Base-by-base conservation (phyloP, 1,140 invertebrate genomes). In the Sarcophaga bullata region DNA sequence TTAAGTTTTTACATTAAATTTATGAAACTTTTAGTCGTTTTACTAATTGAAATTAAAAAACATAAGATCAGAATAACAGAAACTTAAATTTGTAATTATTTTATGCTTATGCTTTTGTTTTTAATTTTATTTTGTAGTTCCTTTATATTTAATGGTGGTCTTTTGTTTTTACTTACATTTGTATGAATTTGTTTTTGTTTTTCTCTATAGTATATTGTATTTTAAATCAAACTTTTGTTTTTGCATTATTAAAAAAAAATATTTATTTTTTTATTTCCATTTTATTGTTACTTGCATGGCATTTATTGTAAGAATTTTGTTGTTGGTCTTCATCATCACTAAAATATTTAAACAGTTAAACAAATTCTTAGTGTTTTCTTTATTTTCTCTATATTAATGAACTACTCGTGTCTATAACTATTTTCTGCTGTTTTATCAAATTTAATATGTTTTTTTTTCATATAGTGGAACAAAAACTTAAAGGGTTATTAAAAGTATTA, bases 121-220 rank as follows among this genome's bases (percentile, higher is more conserved):
- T 68, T 19, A 25, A 19, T 68, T 68, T 5, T 68, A 19, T 68
- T 68, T 68, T 8, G 17, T 68, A 25, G 17, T 68, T 68, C 19
- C n/a, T 19, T 68, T 68, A 68, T 25, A 8, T 68, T 68, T 68
- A 68, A 68, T 68, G 62, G 62, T 68, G 62, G 62, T 68, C 62
- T 68, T 17, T 68, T 17, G n/a, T 68, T 68, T 37, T 68, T 68
- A 68, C 62, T 68, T 68, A 68, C 62, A 68, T 25, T 68, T 68
- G 7, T 68, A 68, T 19, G 25, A 37, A 37, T 37, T 37, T 68
- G n/a, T 68, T 68, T 19, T 9, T 68, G 25, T 37, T 37, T 1
- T n/a, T n/a, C n/a, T n/a, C 1, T 1, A 37, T 1, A 37, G 25
- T 68, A 25, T 68, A 68, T 68, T 68, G 17, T 68, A 68, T 68